Evolutionary conservation across 2,797 vertebrate species (phyloP).

Genomic region (Sebastes paucispinis): DNA sequence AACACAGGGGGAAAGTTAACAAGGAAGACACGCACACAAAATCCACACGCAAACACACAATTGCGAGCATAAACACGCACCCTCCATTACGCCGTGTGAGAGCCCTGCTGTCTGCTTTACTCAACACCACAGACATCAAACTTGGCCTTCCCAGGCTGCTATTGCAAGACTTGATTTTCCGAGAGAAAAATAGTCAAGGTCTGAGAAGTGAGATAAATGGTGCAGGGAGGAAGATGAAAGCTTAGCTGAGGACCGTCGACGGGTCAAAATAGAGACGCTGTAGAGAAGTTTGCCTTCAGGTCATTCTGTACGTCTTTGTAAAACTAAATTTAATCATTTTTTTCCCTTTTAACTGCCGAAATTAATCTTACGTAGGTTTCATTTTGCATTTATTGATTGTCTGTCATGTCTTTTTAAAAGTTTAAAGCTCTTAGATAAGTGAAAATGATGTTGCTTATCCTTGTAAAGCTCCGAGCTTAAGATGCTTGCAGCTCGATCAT

Average conservation of each 20-base stretch:
- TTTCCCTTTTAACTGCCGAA: slow-evolving; percentile 29
- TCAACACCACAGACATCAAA: slow-evolving; percentile 66
- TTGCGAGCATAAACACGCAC: slow-evolving; percentile 25
- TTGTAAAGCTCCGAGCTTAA: slow-evolving; percentile 50
- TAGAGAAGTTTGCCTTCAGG: slow-evolving; percentile 51
- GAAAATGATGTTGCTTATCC: slow-evolving; percentile 58
- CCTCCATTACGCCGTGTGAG: slow-evolving; percentile 54
- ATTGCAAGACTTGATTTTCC: slow-evolving; percentile 64
- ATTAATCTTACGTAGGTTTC: slow-evolving; percentile 45
- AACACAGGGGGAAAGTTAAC: slow-evolving; percentile 44
- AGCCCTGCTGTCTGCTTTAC: slow-evolving; percentile 67
- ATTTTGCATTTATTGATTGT: slow-evolving; percentile 67
- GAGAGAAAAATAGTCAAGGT: slow-evolving; percentile 65
- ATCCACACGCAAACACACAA: slow-evolving; percentile 10
- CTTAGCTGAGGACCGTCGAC: slow-evolving; percentile 41
- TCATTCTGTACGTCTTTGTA: slow-evolving; percentile 43
- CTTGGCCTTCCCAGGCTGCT: slow-evolving; percentile 43
- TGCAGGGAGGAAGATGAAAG: slow-evolving; percentile 66
- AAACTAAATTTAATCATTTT: slow-evolving; percentile 40
- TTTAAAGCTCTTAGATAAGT: slow-evolving; percentile 47
- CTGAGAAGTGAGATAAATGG: slow-evolving; percentile 76
- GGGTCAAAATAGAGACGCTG: slow-evolving; percentile 62
- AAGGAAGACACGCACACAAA: slow-evolving; percentile 43
- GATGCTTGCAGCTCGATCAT: slow-evolving; percentile 31
- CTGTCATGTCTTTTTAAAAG: slow-evolving; percentile 59